phyloP scores from a whole-genome alignment of 2,888 invertebrate genomes.

The Lomographa bimaculata region DNA sequence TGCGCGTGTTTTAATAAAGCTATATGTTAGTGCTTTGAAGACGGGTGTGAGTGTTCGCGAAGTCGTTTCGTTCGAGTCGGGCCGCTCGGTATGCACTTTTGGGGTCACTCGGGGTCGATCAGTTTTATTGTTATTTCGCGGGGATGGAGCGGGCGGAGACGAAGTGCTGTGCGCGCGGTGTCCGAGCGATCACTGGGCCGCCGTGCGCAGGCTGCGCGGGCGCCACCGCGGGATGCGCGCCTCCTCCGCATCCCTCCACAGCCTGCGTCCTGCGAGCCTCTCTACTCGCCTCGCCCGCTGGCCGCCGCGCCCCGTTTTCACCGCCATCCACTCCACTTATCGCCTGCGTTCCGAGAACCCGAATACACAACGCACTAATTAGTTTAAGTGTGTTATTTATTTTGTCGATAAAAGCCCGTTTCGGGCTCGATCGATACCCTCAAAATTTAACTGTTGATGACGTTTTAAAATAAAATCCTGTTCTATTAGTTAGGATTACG shows the following conservation, averaged over 20 bases:
- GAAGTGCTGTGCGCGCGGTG: slow-evolving; percentile 58
- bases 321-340: slow-evolving; percentile 43
- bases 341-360: slow-evolving; percentile 54
- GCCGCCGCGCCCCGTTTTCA: slow-evolving; percentile 47
- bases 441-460: slow-evolving; percentile 10
- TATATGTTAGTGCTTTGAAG: slow-evolving; percentile 50
- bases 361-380: slow-evolving; percentile 51
- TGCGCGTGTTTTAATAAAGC: slow-evolving; percentile 58
- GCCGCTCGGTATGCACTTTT: slow-evolving; percentile 64
- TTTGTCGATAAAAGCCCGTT: slow-evolving; percentile 34
- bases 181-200: slow-evolving; percentile 68
- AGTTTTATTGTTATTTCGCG: slow-evolving; percentile 50
- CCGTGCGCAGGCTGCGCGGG: slow-evolving; percentile 28
- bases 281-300: slow-evolving; percentile 54
- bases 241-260: slow-evolving; percentile 40
- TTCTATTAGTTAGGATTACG: slow-evolving; percentile 1
- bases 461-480: slow-evolving; percentile 3
- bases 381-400: slow-evolving; percentile 61
- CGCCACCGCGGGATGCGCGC: slow-evolving; percentile 23
- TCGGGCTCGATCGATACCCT: slow-evolving; percentile 13
- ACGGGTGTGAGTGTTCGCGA: slow-evolving; percentile 52
- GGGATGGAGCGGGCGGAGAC: slow-evolving; percentile 30
- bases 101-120: slow-evolving; percentile 73
- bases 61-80: slow-evolving; percentile 73
- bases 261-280: slow-evolving; percentile 48